A percentile compares a stretch with the other conserved stretches of the same genome.
Conservation (phyloP, 2,797 vertebrate genomes). For the Pseudochirops cupreus region DNA sequence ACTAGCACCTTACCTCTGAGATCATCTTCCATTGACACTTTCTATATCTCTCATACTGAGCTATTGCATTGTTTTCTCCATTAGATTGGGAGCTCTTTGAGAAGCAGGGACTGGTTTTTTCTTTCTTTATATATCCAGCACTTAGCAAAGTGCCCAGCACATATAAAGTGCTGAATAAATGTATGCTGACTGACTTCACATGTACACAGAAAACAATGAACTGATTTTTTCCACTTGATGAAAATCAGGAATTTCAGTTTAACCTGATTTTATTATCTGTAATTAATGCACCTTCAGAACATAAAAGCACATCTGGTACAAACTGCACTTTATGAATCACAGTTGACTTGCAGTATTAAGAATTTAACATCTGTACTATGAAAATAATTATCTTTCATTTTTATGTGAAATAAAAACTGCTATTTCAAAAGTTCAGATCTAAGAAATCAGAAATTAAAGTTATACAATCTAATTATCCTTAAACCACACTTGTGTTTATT, state of each 20-base stretch:
- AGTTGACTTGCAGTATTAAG: not conserved
- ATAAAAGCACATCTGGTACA: slow-evolving; percentile 47
- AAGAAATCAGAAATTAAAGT: slow-evolving; percentile 7
- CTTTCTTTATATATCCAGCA: not conserved
- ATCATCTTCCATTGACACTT: not conserved
- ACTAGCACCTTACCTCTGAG: not conserved
- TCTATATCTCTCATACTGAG: not conserved
- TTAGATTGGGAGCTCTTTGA: not conserved
- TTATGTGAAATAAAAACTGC: slow-evolving; percentile 31
- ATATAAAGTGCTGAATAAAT: not conserved
- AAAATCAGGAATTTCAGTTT: slow-evolving; percentile 35
- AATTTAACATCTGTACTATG: slow-evolving; percentile 26
- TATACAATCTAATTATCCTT: slow-evolving; percentile 57
- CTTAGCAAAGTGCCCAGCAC: not conserved
- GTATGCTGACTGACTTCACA: not conserved
- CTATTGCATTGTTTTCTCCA: not conserved
- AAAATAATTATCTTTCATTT: slow-evolving; percentile 44
- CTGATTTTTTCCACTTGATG: slow-evolving; percentile 8
- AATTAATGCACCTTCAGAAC: slow-evolving; percentile 12
- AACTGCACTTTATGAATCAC: not conserved
- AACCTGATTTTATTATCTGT: slow-evolving; percentile 22
- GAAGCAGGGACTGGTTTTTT: not conserved
- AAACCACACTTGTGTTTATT: not conserved
- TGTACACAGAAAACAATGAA: slow-evolving; percentile 43
- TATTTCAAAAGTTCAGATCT: slow-evolving; percentile 59